These are phyloP conservation scores for Acanthis flammea DNA, from an alignment of 2,797 vertebrate genomes.

Conservation along the genomic window DNA sequence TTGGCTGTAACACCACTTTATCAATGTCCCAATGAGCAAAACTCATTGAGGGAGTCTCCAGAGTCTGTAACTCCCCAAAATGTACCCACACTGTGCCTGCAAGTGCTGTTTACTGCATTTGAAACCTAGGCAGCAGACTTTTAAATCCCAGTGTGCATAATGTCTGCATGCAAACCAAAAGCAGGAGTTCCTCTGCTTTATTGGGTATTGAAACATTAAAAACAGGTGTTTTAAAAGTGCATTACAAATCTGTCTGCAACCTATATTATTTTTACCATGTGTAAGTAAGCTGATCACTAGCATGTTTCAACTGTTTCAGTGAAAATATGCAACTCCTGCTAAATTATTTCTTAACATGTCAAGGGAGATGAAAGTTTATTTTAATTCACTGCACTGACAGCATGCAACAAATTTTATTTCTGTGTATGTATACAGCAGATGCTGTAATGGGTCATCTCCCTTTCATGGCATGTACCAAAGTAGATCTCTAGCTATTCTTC, in stretches of 20 bases:
- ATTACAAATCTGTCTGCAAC: conserved; percentile 50
- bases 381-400: not conserved
- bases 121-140: not conserved
- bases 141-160: not conserved
- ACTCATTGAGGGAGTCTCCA: not conserved
- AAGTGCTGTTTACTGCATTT: not conserved
- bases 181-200: not conserved
- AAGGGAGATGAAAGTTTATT: not conserved
- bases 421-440: not conserved
- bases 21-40: not conserved
- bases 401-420: not conserved
- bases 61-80: not conserved
- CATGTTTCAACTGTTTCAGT: not conserved
- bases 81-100: rapidly evolving
- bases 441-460: conserved; percentile 7
- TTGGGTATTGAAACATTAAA: conserved; percentile 33
- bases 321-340: conserved; percentile 21
- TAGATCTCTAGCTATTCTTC: conserved; percentile 11
- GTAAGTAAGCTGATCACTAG: not conserved
- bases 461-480: not conserved
- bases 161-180: conserved; percentile 28
- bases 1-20: not conserved
- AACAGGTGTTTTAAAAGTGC: conserved; percentile 51
- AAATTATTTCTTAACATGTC: not conserved
- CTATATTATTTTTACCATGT: conserved; percentile 34